Conservation (phyloP, 2,888 invertebrate species). For the Apotomis betuletana region DNA sequence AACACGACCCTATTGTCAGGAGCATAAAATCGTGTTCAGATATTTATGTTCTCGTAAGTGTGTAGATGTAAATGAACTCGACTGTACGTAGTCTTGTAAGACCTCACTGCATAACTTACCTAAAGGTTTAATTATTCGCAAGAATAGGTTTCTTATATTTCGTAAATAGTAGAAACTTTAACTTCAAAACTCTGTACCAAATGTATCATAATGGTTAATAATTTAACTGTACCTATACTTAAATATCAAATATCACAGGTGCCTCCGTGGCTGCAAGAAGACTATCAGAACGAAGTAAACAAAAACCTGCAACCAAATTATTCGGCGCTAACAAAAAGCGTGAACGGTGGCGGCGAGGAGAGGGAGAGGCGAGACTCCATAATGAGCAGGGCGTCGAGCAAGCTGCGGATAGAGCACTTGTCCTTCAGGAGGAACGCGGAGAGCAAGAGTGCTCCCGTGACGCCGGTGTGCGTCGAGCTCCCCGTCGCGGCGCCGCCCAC, state of each 20-base stretch:
- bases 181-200: no score
- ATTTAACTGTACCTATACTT: no score
- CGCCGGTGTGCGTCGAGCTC: slow-evolving; percentile 60
- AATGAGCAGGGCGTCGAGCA: slow-evolving; percentile 77
- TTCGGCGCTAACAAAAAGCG: slow-evolving; percentile 71
- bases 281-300: slow-evolving; percentile 81
- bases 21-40: no score
- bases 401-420: slow-evolving; percentile 74
- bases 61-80: no score
- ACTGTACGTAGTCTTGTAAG: no score
- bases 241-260: slow-evolving; percentile 75
- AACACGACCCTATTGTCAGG: no score
- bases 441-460: slow-evolving; percentile 66
- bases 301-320: slow-evolving; percentile 79
- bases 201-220: no score
- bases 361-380: slow-evolving; percentile 74
- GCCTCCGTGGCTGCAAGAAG: slow-evolving; percentile 89
- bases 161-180: no score
- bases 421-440: slow-evolving; percentile 69
- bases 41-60: no score
- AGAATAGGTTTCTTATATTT: no score
- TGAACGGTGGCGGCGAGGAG: slow-evolving; percentile 70
- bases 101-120: no score
- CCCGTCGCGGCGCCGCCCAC: slow-evolving; percentile 59
- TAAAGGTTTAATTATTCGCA: no score